Conservation (phyloP, 2,113 vertebrate genomes). For the Dipodomys stephensi region DNA sequence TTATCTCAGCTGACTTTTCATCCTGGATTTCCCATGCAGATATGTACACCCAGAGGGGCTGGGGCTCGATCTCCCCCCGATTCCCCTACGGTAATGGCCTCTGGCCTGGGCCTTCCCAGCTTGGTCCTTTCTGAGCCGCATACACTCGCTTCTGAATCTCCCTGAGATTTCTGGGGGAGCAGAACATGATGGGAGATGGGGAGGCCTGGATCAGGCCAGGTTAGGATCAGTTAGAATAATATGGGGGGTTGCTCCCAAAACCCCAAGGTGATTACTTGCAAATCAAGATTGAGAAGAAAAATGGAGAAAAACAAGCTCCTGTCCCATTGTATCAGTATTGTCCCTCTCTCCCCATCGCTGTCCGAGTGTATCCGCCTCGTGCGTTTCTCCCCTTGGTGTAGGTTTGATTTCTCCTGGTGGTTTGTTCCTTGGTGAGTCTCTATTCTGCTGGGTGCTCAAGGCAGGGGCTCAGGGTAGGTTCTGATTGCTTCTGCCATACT, state of each 20-base stretch:
- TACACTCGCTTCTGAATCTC: conserved; percentile 72
- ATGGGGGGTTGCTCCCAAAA: background rate
- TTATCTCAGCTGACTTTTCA: conserved; percentile 76
- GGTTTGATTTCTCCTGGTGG: conserved; percentile 65
- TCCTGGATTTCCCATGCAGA: conserved; percentile 88
- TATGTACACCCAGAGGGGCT: conserved; percentile 84
- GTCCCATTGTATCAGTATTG: background rate
- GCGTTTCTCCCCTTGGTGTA: conserved; percentile 59
- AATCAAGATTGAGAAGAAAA: conserved; percentile 64
- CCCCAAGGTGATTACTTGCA: conserved; percentile 24
- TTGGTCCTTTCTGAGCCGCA: conserved; percentile 74
- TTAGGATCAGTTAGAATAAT: background rate
- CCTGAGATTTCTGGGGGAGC: conserved; percentile 17
- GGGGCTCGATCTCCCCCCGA: conserved; percentile 85
- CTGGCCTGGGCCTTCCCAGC: conserved; percentile 81
- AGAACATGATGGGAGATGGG: conserved; percentile 58
- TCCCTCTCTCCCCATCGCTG: conserved; percentile 1
- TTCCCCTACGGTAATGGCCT: conserved; percentile 83
- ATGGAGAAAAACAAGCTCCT: conserved; percentile 72
- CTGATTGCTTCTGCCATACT: conserved; percentile 66
- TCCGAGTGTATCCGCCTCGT: conserved; percentile 81
- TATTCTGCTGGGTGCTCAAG: conserved; percentile 52
- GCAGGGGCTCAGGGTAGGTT: conserved; percentile 58
- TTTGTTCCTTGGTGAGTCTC: conserved; percentile 57
- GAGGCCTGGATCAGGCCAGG: conserved; percentile 14